Conservation (phyloP, 2,888 invertebrate species). For the Chymomyza caudatula region DNA sequence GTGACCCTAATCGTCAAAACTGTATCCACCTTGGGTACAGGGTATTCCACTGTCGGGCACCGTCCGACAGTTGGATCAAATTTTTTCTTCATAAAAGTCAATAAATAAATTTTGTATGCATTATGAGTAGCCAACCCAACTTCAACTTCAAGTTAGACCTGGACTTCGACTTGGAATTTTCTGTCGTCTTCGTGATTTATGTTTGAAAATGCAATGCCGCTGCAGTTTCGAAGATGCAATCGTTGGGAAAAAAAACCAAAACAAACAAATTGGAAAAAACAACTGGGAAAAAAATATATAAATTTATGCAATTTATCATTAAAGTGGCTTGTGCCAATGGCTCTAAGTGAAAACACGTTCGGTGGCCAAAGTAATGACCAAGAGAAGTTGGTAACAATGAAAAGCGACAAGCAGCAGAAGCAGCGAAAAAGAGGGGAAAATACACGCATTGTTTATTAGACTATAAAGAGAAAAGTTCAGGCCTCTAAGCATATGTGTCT, state of each 20-base stretch:
- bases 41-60: too few relatives aligned
- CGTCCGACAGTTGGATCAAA: too few relatives aligned
- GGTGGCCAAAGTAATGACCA: not conserved
- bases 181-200: constrained; percentile 50
- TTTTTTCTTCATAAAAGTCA: constrained; percentile 42
- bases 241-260: constrained; percentile 2
- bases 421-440: constrained; percentile 20
- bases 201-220: constrained; percentile 47
- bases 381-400: constrained; percentile 51
- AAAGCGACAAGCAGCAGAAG: constrained; percentile 21
- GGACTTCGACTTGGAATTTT: not conserved
- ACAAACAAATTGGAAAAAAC: constrained; percentile 5
- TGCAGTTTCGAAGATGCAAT: constrained; percentile 9
- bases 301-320: constrained; percentile 54
- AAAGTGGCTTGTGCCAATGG: constrained; percentile 2
- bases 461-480: constrained; percentile 49
- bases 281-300: constrained; percentile 12
- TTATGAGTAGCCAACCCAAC: constrained; percentile 48
- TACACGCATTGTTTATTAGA: constrained; percentile 55
- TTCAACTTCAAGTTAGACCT: not conserved
- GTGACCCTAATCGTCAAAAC: too few relatives aligned
- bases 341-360: constrained; percentile 3
- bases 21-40: too few relatives aligned
- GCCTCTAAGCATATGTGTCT: too few relatives aligned
- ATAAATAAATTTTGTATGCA: constrained; percentile 53